Percentiles rank a stretch among this genome's conserved stretches.
phyloP scores from a whole-genome alignment of 2,797 vertebrate species.

The Emydoidea blandingii region DNA sequence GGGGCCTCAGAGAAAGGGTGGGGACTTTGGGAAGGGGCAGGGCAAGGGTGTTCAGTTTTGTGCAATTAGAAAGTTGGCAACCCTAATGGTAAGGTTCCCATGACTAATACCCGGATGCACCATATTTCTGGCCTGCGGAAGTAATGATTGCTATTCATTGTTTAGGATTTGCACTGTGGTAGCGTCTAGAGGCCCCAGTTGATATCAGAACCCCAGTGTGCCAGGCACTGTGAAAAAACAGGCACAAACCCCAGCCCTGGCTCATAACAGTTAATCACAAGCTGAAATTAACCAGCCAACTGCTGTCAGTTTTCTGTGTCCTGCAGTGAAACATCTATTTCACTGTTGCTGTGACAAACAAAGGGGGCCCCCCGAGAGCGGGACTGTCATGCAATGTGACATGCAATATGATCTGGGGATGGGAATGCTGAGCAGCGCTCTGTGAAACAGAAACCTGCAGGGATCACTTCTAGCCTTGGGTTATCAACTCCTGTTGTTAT shows the following conservation, averaged over 20 bases:
- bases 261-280: background rate
- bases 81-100: background rate
- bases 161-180: background rate
- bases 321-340: background rate
- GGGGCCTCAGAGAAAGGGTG: no score
- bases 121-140: background rate
- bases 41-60: no score
- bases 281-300: background rate
- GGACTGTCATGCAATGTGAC: background rate
- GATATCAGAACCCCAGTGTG: background rate
- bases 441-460: background rate
- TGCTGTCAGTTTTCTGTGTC: background rate
- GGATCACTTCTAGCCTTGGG: background rate
- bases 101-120: background rate
- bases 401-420: background rate
- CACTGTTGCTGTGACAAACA: background rate
- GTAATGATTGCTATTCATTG: no score
- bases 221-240: background rate
- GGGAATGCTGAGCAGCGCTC: background rate
- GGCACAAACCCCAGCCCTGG: background rate
- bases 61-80: no score
- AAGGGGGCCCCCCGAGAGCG: background rate
- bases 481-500: background rate
- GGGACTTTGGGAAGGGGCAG: no score
- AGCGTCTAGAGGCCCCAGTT: background rate